Evolutionary conservation across 2,113 vertebrate genomes (phyloP), one percentile per base, ranked within the genome.

Genomic region (Zosterops lateralis): DNA sequence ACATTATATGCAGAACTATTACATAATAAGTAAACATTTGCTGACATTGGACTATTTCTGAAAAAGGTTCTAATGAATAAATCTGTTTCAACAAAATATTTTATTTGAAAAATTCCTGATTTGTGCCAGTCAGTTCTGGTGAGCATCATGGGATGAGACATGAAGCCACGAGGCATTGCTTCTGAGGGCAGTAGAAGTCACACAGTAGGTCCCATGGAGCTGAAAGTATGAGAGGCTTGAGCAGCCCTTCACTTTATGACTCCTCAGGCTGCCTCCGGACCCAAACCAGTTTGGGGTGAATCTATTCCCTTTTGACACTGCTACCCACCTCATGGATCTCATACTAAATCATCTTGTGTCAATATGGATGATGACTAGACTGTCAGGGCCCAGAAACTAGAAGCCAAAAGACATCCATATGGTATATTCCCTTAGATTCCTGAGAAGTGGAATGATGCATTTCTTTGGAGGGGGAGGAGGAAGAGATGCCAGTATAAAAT

Each of bases 391-490:
- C 45, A 53, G 29, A 26, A 71, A 32, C 2, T 40, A 29, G 14
- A 17, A 62, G 48, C 4, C 51, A 51, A 73, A 62, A 8, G 19
- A 10, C 10, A 17, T 22, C 7, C 0, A 0, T 38, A 34, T 6
- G 16, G 14, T 14, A 34, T 31, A 38, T 48, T 64, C 6, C 36
- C 10, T 66, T 32, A 25, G 22, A 16, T 51, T 67, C 13, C 31
- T n/a, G 21, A 34, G 7, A 71, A 56, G 22, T 9, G 6, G 29
- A 66, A 66, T 19, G 24, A 77, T 54, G 14, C 6, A 11, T 20
- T 71, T 17, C 21, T 58, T 32, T 4, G 1, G 1, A 38, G 4
- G 4, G 2, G 0, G 4, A 13, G 6, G 5, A 4, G 6, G 10
- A 72, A 51, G 3, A 31, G 28, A 12, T 58, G 7, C 17, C 64